Conservation (phyloP, 1,140 invertebrate species). For the Hypothenemus hampei region DNA sequence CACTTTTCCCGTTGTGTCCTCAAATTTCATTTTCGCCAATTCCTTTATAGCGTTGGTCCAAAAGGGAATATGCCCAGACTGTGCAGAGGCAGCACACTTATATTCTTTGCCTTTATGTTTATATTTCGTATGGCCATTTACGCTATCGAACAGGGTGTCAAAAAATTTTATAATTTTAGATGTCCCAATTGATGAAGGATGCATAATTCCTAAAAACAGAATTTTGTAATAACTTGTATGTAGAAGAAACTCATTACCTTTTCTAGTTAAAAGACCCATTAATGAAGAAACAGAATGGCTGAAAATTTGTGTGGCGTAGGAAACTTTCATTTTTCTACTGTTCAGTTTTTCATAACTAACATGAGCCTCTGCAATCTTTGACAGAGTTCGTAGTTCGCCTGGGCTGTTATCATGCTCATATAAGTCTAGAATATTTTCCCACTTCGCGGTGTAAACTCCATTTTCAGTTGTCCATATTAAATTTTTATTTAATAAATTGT, state of each 20-base stretch:
- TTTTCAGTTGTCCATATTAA: neutral
- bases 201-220: neutral
- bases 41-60: too few species aligned
- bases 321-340: neutral
- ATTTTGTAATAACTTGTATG: neutral
- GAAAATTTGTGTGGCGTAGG: neutral
- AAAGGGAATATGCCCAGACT: neutral
- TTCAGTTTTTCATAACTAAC: neutral
- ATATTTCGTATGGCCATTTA: neutral
- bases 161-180: neutral
- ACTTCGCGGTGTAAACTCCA: too few species aligned
- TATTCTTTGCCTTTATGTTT: neutral
- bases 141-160: neutral
- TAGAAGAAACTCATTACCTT: neutral
- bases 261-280: neutral
- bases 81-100: neutral
- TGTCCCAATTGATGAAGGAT: neutral
- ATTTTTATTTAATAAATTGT: slow-evolving; percentile 1
- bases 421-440: neutral
- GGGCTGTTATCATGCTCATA: neutral
- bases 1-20: too few species aligned
- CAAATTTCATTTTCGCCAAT: too few species aligned
- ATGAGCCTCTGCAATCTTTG: neutral
- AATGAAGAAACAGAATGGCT: neutral
- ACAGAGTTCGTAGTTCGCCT: neutral